These are phyloP conservation scores for Sinopyrophorus schimmeli DNA, from an alignment of 2,888 invertebrate species.

Conservation along the genomic window DNA sequence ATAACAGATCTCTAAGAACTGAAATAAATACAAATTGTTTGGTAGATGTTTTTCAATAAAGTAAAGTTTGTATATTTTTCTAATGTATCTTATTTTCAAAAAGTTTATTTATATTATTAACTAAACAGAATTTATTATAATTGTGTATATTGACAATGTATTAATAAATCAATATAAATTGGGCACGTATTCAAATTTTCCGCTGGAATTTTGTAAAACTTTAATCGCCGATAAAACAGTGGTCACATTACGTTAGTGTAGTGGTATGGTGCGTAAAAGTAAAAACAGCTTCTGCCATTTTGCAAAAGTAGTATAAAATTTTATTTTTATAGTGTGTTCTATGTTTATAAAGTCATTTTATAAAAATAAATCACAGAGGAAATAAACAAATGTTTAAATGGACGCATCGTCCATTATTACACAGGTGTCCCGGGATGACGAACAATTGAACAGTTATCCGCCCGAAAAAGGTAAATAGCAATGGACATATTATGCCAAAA, in stretches of 20 bases:
- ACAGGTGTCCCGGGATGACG: conserved; percentile 97
- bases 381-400: conserved; percentile 77
- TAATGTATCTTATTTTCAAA: not conserved
- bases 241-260: conserved; percentile 14
- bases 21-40: too few relatives aligned
- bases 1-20: too few relatives aligned
- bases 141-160: not conserved
- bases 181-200: conserved; percentile 4
- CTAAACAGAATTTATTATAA: too few relatives aligned
- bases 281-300: conserved; percentile 51
- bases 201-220: not conserved
- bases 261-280: conserved; percentile 40
- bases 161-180: too few relatives aligned
- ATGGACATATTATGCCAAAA: conserved; percentile 41
- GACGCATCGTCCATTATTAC: conserved; percentile 99
- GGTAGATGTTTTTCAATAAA: too few relatives aligned
- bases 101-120: too few relatives aligned
- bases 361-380: conserved; percentile 40
- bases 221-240: conserved; percentile 15
- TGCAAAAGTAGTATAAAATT: conserved; percentile 48
- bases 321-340: conserved; percentile 39
- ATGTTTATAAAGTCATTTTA: conserved; percentile 34
- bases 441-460: conserved; percentile 89
- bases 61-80: not conserved
- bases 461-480: conserved; percentile 84